Evolutionary conservation across 1,140 invertebrate species (phyloP), one percentile per base, ranked within the genome.

Genomic region (Euura lappo): DNA sequence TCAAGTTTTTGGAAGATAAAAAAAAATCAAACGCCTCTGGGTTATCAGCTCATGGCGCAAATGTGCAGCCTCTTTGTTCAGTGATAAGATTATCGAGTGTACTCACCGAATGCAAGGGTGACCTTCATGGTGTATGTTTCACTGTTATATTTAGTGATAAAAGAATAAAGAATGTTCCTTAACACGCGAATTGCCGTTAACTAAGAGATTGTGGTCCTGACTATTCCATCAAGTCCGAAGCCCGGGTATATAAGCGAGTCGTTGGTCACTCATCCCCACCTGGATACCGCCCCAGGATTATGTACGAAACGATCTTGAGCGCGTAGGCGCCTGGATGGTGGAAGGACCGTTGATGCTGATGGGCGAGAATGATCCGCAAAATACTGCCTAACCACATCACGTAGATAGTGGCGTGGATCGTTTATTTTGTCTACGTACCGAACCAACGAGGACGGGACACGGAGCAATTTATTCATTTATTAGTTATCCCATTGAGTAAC

Each of bases 91-190:
- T 28, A 28, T 28, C 28, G 28, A 28, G 28, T 28, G 28, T 28
- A 71, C 77, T 79, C 45, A 79, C 77, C 71, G 11, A 77, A 71
- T 72, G 72, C 77, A 69, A 79, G 64, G 67, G 72, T 72, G 28
- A 64, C 64, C 72, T 77, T 79, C 75, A 73, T 74, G 51, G 43
- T 74, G 68, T 11, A 60, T 45, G 46, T 11, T 68, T 71, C 6
- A 28, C 67, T 45, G 10, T 44, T 71, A 67, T 11, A 8, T 44
- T 65, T 45, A 45, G 10, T 60, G 13, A 60, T 60, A 60, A 11
- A 3, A 11, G 6, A 11, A 60, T 60, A 6, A 11, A 6, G 51
- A 60, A 60, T 6, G 8, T 28, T 28, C 13, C 5, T 60, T 60
- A 60, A 60, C 51, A 60, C 51, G 51, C 13, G 51, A 60, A 60